These are phyloP conservation scores for Cheilosia vulpina DNA, from an alignment of 2,888 invertebrate species.

Conservation along the genomic window DNA sequence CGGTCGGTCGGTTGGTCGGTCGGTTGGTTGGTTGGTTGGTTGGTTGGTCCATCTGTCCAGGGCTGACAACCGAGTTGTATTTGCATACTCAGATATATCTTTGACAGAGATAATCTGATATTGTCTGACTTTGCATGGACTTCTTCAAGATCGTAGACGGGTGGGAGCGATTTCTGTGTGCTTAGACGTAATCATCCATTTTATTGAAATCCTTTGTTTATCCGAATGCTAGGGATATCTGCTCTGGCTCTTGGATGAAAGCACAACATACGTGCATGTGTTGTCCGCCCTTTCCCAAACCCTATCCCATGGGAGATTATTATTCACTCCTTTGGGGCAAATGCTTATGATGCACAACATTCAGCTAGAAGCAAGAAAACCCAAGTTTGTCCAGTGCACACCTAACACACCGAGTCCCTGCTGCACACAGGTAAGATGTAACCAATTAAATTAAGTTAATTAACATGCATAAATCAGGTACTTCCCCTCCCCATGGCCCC, in stretches of 20 bases:
- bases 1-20: background rate
- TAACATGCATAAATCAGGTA: conserved; percentile 66
- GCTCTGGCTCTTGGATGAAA: background rate
- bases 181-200: conserved; percentile 43
- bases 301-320: conserved; percentile 24
- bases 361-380: conserved; percentile 5
- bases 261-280: background rate
- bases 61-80: background rate
- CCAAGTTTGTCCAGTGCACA: conserved; percentile 9
- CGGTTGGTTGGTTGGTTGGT: too few relatives aligned
- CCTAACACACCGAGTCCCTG: background rate
- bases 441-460: conserved; percentile 69
- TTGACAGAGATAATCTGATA: conserved; percentile 64
- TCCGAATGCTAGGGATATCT: conserved; percentile 25
- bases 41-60: background rate
- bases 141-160: conserved; percentile 43
- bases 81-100: conserved; percentile 18
- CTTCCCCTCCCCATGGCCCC: background rate
- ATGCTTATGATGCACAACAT: conserved; percentile 9
- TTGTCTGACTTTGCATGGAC: conserved; percentile 59
- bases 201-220: conserved; percentile 63
- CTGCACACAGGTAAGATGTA: conserved; percentile 30
- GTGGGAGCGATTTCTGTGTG: conserved; percentile 5
- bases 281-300: background rate
- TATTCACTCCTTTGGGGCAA: conserved; percentile 4